These are phyloP conservation scores for Thryonomys swinderianus DNA, from an alignment of 2,113 vertebrate genomes.

Conservation along the genomic window DNA sequence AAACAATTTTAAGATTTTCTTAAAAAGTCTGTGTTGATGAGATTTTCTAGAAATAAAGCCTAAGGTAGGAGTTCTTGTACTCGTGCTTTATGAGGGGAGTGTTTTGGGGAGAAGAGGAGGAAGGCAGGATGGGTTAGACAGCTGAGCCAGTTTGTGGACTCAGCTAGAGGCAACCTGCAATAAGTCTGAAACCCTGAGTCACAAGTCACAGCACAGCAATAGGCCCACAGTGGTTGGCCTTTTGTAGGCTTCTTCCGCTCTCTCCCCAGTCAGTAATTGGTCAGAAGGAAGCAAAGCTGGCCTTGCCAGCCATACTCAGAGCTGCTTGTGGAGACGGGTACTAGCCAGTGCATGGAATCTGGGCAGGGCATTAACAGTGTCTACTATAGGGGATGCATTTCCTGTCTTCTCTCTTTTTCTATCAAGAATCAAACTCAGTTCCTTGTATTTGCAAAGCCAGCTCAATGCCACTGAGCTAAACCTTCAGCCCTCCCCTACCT, in stretches of 20 bases:
- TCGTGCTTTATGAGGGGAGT: neutral
- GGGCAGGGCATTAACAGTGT: neutral
- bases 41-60: neutral
- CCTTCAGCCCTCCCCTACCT: neutral
- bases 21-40: neutral
- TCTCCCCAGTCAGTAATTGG: neutral
- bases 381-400: neutral
- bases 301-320: neutral
- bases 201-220: neutral
- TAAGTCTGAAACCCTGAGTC: neutral
- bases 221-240: neutral
- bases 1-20: constrained; percentile 35
- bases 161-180: neutral
- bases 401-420: neutral
- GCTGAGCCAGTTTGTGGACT: neutral
- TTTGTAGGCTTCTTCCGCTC: neutral
- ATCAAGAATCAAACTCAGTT: no score
- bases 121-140: neutral
- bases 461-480: no score
- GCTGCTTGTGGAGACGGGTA: neutral
- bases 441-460: no score
- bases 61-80: neutral
- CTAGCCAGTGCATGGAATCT: neutral
- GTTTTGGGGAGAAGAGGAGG: neutral
- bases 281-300: neutral